Evolutionary conservation across 1,140 invertebrate species (phyloP).

Genomic region (Capitella teleta): DNA sequence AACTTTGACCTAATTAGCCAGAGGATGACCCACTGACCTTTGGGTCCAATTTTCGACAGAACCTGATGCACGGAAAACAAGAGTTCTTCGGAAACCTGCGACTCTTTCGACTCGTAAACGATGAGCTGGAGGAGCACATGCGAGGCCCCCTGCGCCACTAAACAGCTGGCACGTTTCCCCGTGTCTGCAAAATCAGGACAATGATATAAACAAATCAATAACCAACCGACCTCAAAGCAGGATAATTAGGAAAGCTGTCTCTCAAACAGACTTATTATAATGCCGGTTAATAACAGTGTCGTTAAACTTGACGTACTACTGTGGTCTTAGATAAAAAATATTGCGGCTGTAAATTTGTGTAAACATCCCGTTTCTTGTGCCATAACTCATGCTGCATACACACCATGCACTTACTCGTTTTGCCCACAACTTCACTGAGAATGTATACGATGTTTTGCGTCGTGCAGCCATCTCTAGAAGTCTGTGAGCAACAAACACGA

Average conservation of each 20-base stretch:
- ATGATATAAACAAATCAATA: not conserved
- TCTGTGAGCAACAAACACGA: too few relatives aligned
- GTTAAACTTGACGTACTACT: not conserved
- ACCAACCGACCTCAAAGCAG: not conserved
- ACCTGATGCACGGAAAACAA: slow-evolving; percentile 26
- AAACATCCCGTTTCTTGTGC: not conserved
- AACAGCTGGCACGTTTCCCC: slow-evolving; percentile 21
- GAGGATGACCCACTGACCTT: slow-evolving; percentile 21
- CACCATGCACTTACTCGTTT: slow-evolving; percentile 24
- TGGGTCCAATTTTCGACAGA: slow-evolving; percentile 26
- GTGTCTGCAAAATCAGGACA: slow-evolving; percentile 18
- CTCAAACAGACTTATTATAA: not conserved
- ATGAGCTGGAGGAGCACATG: slow-evolving; percentile 29
- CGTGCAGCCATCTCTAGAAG: slow-evolving; percentile 3
- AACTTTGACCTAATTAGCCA: not conserved
- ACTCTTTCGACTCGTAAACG: slow-evolving; percentile 21
- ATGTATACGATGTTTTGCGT: slow-evolving; percentile 24
- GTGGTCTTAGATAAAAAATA: not conserved
- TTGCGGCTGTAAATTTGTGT: not conserved
- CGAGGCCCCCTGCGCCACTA: slow-evolving; percentile 29
- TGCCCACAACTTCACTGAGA: slow-evolving; percentile 29
- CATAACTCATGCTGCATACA: not conserved
- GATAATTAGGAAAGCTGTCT: not conserved
- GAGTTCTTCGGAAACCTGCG: slow-evolving; percentile 20
- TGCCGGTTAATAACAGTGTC: not conserved